Conservation (phyloP, 2,113 vertebrate genomes). For the Alethe diademata region DNA sequence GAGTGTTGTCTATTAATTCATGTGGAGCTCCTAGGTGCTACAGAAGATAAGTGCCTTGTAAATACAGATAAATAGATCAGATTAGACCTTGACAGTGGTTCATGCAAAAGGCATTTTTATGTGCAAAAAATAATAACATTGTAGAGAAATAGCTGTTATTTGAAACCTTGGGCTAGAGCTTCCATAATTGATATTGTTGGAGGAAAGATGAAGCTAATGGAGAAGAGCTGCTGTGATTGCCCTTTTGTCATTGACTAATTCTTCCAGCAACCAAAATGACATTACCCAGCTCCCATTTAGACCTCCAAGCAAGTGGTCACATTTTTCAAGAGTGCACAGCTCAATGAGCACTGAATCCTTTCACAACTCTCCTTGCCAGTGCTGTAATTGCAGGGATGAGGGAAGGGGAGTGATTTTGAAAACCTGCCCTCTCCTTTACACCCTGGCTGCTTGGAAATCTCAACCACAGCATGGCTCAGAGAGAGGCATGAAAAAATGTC, state of each 20-base stretch:
- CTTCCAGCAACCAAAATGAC: background rate
- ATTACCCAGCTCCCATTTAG: conserved; percentile 27
- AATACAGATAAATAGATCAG: conserved; percentile 60
- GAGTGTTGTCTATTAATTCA: conserved; percentile 11
- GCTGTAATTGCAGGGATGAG: background rate
- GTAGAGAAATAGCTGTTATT: conserved; percentile 50
- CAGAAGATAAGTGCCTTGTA: conserved; percentile 57
- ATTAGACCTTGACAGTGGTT: conserved; percentile 61
- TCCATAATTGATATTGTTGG: conserved; percentile 61
- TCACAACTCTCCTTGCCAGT: background rate
- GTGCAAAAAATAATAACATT: conserved; percentile 53
- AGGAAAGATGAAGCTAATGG: conserved; percentile 45
- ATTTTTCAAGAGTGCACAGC: conserved; percentile 19
- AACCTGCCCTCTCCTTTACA: background rate
- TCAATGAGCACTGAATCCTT: background rate
- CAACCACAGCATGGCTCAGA: accelerated
- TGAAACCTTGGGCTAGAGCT: conserved; percentile 46
- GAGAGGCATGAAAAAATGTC: background rate
- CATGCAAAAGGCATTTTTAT: conserved; percentile 61
- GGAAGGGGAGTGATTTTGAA: background rate
- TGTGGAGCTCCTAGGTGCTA: conserved; percentile 31
- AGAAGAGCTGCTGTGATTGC: conserved; percentile 35
- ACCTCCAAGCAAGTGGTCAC: background rate
- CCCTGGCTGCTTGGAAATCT: background rate
- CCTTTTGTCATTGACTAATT: conserved; percentile 60